Evolutionary conservation across 2,113 vertebrate species (phyloP), one percentile per base, ranked within the genome.

Genomic region (Ptilorrhoa leucosticta): DNA sequence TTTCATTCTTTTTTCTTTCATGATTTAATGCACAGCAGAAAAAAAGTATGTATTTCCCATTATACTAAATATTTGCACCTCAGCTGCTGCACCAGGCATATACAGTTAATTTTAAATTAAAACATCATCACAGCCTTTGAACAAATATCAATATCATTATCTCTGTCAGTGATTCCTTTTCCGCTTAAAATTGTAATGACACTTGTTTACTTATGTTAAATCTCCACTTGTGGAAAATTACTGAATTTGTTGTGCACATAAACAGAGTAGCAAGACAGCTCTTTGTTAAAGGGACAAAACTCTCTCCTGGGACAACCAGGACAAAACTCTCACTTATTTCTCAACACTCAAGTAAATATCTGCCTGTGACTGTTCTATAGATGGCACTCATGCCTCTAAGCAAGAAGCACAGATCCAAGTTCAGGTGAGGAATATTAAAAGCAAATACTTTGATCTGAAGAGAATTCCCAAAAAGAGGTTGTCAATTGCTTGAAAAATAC

Each of bases 361-460:
- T 53, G 42, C 65, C 94, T 94, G 94, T 79, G 24, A 70, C 48
- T 95, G 51, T 91, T 96, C 97, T 63, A 95, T 94, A 98, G 98
- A 94, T 96, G 97, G 97, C 95, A 95, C 96, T 97, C 97, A 84
- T 19, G 91, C 71, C 96, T 97, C 89, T 96, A 72, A 71, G 83
- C 95, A 93, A 21, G 37, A 89, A 65, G 33, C 80, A 86, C n/a
- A 71, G 72, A 88, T 66, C 44, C 56, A 83, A 91, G n/a, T 91
- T 79, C 26, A 6, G 66, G 71, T 85, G 64, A 86, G 20, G 39
- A 78, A 73, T 51, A 58, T 54, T 82, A 50, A 64, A 63, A 57
- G 44, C 30, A 56, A 89, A 87, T 42, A 64, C 33, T 66, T 83
- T 47, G 64, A 45, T 91, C 58, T 70, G 47, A 95, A 81, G 47